Evolutionary conservation across 2,888 invertebrate genomes (phyloP).

Genomic region (Hirtodrosophila histrioides): DNA sequence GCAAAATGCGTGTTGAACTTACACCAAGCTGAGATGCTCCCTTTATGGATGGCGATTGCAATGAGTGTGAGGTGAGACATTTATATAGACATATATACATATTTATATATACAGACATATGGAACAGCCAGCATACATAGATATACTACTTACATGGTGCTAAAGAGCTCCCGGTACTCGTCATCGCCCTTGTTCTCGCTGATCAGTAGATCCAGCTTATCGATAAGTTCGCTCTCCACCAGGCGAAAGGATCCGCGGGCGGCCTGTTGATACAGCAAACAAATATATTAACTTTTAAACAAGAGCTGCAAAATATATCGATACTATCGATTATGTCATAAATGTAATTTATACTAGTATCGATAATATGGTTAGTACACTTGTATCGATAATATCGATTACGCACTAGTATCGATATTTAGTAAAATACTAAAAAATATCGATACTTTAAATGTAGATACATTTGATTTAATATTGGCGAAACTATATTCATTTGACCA

Average conservation of each 20-base stretch:
- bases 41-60: constrained; percentile 85
- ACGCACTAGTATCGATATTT: too few species aligned
- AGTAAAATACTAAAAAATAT: too few species aligned
- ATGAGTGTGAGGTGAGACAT: constrained; percentile 66
- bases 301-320: too few species aligned
- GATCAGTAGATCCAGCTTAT: constrained; percentile 95
- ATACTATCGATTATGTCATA: too few species aligned
- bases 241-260: constrained; percentile 94
- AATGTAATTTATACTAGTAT: too few species aligned
- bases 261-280: constrained; percentile 73
- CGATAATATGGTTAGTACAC: too few species aligned
- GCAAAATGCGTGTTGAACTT: constrained; percentile 86
- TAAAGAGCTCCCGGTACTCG: constrained; percentile 96
- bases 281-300: too few species aligned
- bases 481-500: too few species aligned
- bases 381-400: too few species aligned
- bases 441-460: too few species aligned
- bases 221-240: constrained; percentile 96
- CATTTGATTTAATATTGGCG: too few species aligned
- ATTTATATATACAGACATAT: constrained; percentile 33
- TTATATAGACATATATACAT: constrained; percentile 56
- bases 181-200: constrained; percentile 97
- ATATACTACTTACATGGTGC: constrained; percentile 93
- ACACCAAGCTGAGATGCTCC: constrained; percentile 97
- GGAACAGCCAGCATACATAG: constrained; percentile 4